Evolutionary conservation across 2,888 invertebrate genomes (phyloP), one percentile per base, ranked within the genome.

Genomic region (Chorisops tibialis): DNA sequence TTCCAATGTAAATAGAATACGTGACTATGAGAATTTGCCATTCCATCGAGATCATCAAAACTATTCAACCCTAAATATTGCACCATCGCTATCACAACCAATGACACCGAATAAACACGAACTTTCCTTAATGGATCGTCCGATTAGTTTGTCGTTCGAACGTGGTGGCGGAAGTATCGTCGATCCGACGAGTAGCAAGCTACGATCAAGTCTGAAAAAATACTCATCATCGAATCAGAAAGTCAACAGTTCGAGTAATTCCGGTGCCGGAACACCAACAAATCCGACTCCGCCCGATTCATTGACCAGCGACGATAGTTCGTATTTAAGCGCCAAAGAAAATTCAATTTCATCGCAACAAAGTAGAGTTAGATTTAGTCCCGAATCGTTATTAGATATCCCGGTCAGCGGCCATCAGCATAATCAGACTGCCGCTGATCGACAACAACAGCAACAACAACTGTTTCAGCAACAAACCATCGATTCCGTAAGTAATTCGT

Each of bases 241-340:
- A 22, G 11, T 59, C 12, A 59, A 48, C 16, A n/a, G n/a, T n/a
- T 2, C 35, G n/a, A 14, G 43, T 30, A 64, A 50, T 37, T 62
- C 63, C 4, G 63, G 62, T 38, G 85, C 86, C 0, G 87, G 85
- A 0, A 83, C 83, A 14, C 90, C 91, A 1, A 90, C 91, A 16
- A 89, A 90, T 75, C 89, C 89, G 1, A 91, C 93, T 5, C 92
- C 93, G 0, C 91, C 92, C 0, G 93, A 92, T 70, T 91, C 91
- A 67, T 73, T 91, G 63, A 88, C 91, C 0, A 91, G 91, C 71
- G 94, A 94, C 70, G 93, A 93, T 72, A 90, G 91, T 71, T 91
- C 91, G 45, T 94, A 93, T 75, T 86, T 91, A 68, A 93, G 93
- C 7, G 93, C 93, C 16, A 84, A 90, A 71, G 91, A 91, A 71